These are phyloP conservation scores for Ciconia boyciana DNA, from an alignment of 2,113 vertebrate genomes.

Conservation along the genomic window DNA sequence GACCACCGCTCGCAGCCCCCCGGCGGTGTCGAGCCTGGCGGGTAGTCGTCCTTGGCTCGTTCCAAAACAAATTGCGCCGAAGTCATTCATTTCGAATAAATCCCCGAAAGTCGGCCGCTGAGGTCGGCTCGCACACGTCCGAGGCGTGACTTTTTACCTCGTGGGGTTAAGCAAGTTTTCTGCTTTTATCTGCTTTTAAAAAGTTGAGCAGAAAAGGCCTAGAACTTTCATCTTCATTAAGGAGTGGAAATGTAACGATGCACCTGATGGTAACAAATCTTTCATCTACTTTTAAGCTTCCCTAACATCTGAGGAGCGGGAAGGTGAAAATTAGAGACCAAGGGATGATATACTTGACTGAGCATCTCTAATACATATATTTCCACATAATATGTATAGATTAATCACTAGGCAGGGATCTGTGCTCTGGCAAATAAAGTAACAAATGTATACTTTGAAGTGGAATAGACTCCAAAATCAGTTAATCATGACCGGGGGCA, in stretches of 20 bases:
- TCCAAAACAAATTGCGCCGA: rapidly evolving
- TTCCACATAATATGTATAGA: neutral
- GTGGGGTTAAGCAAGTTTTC: neutral
- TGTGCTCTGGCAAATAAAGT: neutral
- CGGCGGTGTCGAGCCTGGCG: too few relatives aligned
- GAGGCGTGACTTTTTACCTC: rapidly evolving
- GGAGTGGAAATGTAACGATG: neutral
- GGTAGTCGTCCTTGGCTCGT: neutral
- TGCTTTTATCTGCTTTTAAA: neutral
- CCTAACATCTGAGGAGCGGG: neutral
- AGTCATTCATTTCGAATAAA: too few relatives aligned
- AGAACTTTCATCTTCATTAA: neutral
- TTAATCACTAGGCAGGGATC: neutral
- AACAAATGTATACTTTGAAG: neutral
- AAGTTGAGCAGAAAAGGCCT: neutral
- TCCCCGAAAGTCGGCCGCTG: neutral
- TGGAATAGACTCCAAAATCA: neutral
- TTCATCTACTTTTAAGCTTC: too few relatives aligned
- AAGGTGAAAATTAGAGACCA: neutral
- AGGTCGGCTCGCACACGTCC: rapidly evolving
- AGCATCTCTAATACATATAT: neutral
- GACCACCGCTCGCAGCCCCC: too few relatives aligned
- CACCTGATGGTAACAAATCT: neutral
- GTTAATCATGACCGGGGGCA: rapidly evolving
- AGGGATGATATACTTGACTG: neutral